Percentiles rank a stretch among this genome's conserved stretches.
These are phyloP conservation scores for Burhinus bistriatus DNA, from an alignment of 2,113 vertebrate genomes.

Conservation along the genomic window DNA sequence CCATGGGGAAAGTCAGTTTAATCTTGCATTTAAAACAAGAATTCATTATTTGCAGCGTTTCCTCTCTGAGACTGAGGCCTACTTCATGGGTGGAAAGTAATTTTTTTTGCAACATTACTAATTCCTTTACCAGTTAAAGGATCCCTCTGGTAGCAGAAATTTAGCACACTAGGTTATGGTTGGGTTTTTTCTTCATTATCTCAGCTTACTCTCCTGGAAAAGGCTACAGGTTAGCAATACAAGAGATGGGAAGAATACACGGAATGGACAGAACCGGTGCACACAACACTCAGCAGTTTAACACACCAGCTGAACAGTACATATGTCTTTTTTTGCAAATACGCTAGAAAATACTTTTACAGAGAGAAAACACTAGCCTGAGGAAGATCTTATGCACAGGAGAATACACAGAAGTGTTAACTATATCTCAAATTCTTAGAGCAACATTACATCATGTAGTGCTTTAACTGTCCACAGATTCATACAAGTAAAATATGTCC, in stretches of 20 bases:
- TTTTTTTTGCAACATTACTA: not conserved
- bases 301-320: not conserved
- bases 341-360: not conserved
- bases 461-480: not conserved
- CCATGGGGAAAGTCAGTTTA: not conserved
- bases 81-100: not conserved
- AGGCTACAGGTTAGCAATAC: not conserved
- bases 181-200: not conserved
- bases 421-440: not conserved
- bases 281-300: not conserved
- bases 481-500: not conserved
- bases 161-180: not conserved
- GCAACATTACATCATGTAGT: fast-evolving
- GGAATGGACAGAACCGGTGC: not conserved
- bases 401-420: not conserved
- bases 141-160: not conserved
- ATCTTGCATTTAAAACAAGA: not conserved
- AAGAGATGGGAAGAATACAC: not conserved
- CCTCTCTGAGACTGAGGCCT: not conserved
- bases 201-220: not conserved
- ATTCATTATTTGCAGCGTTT: not conserved
- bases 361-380: not conserved
- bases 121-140: not conserved
- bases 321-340: not conserved
- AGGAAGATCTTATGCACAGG: not conserved